Conservation (phyloP, 2,888 invertebrate genomes). For the Panopea generosa region DNA sequence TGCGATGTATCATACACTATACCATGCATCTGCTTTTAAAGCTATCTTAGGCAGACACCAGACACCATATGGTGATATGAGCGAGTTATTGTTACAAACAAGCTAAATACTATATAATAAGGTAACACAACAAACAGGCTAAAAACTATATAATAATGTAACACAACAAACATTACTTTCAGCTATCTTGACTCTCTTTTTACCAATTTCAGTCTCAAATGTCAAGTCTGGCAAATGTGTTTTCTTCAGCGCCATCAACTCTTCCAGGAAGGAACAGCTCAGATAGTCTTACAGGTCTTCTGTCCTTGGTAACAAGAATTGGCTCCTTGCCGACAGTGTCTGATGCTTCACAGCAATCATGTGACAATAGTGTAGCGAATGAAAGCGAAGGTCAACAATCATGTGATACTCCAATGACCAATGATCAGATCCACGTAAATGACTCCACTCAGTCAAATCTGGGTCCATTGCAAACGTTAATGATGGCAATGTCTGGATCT, state of each 20-base stretch:
- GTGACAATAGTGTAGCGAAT: not conserved
- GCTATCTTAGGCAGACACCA: no score
- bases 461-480: conserved; percentile 18
- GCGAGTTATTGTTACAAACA: no score
- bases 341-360: not conserved
- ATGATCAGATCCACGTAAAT: not conserved
- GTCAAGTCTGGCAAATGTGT: conserved; percentile 11
- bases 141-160: no score
- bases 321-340: not conserved
- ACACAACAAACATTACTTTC: no score
- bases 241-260: not conserved
- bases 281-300: conserved; percentile 12
- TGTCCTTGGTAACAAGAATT: conserved; percentile 24
- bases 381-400: not conserved
- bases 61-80: no score
- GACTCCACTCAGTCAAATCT: no score
- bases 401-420: not conserved
- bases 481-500: conserved; percentile 36
- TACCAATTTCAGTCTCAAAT: conserved; percentile 49
- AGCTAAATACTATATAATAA: no score
- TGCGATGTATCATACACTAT: no score
- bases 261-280: not conserved
- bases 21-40: no score
- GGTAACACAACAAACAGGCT: no score
- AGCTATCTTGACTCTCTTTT: no score